phyloP scores from a whole-genome alignment of 1,140 invertebrate species.

The Meloidogyne exigua region DNA sequence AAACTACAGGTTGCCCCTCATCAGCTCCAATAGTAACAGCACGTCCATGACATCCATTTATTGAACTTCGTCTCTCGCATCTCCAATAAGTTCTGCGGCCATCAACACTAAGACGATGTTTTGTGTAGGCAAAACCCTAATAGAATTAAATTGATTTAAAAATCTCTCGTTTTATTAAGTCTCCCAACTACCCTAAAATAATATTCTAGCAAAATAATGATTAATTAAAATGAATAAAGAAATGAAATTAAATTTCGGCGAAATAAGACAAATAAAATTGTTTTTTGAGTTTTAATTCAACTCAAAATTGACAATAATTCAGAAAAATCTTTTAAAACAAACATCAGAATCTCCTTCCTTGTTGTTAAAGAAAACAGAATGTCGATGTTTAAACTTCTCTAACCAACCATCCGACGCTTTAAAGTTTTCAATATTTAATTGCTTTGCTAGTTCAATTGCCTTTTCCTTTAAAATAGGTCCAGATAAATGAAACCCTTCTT shows the following conservation, averaged over 20 bases:
- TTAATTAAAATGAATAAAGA: too few relatives aligned
- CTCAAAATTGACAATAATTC: too few relatives aligned
- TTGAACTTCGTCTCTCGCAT: neutral
- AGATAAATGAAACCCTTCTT: neutral
- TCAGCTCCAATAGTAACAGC: neutral
- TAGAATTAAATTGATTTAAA: neutral
- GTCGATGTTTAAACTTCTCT: slow-evolving; percentile 1
- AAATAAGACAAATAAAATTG: too few relatives aligned
- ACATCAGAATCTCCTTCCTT: neutral
- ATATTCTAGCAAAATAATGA: too few relatives aligned
- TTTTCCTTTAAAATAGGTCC: neutral
- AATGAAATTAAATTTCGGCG: too few relatives aligned
- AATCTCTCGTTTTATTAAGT: too few relatives aligned
- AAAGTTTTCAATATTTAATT: neutral
- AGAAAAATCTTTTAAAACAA: neutral
- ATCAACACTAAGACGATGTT: neutral
- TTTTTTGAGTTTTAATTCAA: too few relatives aligned
- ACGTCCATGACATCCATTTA: neutral
- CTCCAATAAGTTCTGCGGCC: neutral
- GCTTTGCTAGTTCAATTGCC: neutral
- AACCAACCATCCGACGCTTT: neutral
- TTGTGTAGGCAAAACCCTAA: neutral
- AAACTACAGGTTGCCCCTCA: neutral
- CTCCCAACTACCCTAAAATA: too few relatives aligned
- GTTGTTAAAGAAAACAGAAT: slow-evolving; percentile 5